Base-by-base conservation (phyloP, 2,888 invertebrate genomes). In the Zele albiditarsus region DNA sequence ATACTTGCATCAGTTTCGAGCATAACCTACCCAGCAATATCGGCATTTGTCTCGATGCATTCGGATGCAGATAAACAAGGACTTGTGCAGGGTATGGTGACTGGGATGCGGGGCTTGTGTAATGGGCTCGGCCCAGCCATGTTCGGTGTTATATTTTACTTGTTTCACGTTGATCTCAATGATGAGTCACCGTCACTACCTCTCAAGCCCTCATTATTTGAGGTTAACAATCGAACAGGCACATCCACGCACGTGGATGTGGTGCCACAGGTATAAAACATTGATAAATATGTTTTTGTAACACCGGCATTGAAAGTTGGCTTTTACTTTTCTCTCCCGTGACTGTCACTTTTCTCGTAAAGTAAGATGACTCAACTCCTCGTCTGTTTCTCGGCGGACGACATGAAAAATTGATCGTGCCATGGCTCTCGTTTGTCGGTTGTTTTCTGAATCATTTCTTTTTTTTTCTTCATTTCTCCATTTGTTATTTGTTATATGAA, bases 121-220 rank as follows among this genome's bases (percentile, higher is more conserved):
- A 98, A 98, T 88, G 99, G 99, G 20, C 92, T 99, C 69, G 99
- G 99, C 0, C 99, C 99, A 0, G 99, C 99, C 60, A 95, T 99
- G 93, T 99, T 97, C 89, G 99, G 99, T 23, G 94, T 99, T 82
- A 97, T 99, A 84, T 99, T 99, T 91, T 99, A 98, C 91, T 91
- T 99, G 86, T 99, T 99, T 91, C 97, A 99, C 90, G 99, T 99
- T 81, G 97, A 99, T 91, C 91, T 99, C 86, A 97, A 97, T 88
- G 96, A 95, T 83, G 94, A 95, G 71, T 82, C 85, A 67, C 82
- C 86, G 25, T 78, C 83, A 70, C 80, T 86, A 76, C 84, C 86
- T 42, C 81, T 86, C 12, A 89, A 86, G 78, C 82, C 89, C 79
- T 82, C 85, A 70, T 82, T 87, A 92, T 91, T 90, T 83, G 88